phyloP scores from a whole-genome alignment of 2,888 invertebrate species.

The Teleogryllus oceanicus region DNA sequence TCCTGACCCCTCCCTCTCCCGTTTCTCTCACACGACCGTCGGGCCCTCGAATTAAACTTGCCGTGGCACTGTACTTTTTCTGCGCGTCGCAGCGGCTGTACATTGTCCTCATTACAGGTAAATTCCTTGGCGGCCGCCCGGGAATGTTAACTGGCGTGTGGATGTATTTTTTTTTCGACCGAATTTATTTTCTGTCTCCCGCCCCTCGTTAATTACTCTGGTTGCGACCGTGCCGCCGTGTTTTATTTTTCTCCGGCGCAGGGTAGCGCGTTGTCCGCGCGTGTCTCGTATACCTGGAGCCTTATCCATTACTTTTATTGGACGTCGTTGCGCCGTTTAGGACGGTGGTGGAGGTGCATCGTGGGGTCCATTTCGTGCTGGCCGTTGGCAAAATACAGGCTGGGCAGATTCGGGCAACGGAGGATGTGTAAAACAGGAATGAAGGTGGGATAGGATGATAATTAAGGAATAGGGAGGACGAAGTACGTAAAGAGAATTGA shows the following conservation, averaged over 20 bases:
- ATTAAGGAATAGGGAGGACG: too few species aligned
- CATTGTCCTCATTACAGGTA: background rate
- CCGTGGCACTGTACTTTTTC: background rate
- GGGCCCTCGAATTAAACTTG: background rate
- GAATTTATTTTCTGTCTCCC: slow-evolving; percentile 4
- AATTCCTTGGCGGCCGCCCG: background rate
- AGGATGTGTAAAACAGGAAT: too few species aligned
- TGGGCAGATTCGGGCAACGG: too few species aligned
- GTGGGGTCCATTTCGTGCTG: too few species aligned
- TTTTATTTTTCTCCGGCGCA: background rate
- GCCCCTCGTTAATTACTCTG: background rate
- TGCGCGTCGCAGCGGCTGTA: background rate
- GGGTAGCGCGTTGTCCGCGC: background rate
- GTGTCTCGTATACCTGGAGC: slow-evolving; percentile 6
- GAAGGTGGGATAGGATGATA: too few species aligned
- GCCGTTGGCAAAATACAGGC: too few species aligned
- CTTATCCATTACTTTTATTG: slow-evolving; percentile 18
- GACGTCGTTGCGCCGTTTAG: background rate
- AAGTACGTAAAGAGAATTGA: too few species aligned
- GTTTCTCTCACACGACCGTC: background rate
- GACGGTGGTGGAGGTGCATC: too few species aligned
- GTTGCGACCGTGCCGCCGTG: background rate
- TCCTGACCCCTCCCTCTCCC: background rate
- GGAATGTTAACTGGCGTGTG: background rate
- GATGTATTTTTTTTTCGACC: background rate